phyloP scores from a whole-genome alignment of 1,140 invertebrate species.

The Halesus radiatus region DNA sequence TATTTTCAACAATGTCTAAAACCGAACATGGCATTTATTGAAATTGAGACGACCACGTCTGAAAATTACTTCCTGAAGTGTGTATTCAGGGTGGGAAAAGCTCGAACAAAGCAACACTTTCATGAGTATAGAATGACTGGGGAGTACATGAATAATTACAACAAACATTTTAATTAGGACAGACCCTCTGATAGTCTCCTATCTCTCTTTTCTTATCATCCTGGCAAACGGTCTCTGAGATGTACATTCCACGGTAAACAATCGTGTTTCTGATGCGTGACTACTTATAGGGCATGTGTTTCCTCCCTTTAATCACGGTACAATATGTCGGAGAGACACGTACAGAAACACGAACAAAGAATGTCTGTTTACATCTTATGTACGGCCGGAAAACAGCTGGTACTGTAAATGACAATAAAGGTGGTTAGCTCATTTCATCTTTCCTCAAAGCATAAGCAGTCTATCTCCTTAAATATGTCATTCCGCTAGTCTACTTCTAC shows the following conservation, averaged over 20 bases:
- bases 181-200: slow-evolving; percentile 18
- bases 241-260: slow-evolving; percentile 5
- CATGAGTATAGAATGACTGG: not conserved
- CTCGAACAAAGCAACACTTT: not conserved
- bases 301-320: slow-evolving; percentile 26
- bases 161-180: slow-evolving; percentile 7
- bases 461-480: slow-evolving; percentile 45
- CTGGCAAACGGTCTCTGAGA: slow-evolving; percentile 10
- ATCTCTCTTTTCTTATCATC: slow-evolving; percentile 17
- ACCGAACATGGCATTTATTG: no score
- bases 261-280: slow-evolving; percentile 26
- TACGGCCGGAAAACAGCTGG: slow-evolving; percentile 80
- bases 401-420: slow-evolving; percentile 77
- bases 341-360: slow-evolving; percentile 39
- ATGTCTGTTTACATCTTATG: slow-evolving; percentile 65
- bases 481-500: slow-evolving; percentile 43
- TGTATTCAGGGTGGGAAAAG: no score
- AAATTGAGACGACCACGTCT: no score
- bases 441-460: slow-evolving; percentile 31
- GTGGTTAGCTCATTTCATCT: slow-evolving; percentile 43
- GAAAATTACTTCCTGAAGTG: no score
- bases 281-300: slow-evolving; percentile 8
- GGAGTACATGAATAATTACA: slow-evolving; percentile 5
- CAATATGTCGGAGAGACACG: slow-evolving; percentile 20
- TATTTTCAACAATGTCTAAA: no score